Evolutionary conservation across 2,797 vertebrate genomes (phyloP), one percentile per base, ranked within the genome.

Genomic region (Diplodus sargus): DNA sequence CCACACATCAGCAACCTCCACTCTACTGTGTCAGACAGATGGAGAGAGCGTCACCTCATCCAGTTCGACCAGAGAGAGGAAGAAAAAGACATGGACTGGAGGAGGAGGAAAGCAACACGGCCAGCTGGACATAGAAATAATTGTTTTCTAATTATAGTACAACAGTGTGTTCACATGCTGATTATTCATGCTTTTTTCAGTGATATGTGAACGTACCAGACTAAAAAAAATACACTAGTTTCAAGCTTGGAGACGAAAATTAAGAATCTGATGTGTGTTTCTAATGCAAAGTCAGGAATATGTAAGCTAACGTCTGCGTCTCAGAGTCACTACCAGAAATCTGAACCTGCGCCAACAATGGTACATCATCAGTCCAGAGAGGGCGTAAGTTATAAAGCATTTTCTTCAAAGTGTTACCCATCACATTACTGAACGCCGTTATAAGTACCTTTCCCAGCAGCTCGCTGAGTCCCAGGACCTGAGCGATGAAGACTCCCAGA

Each of bases 401-500:
- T 45, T 22, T 20, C n/a, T 66, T 65, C 28, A 48, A 28, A 66
- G 64, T 4, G 48, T 53, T 47, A 20, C 18, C 16, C n/a, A 25
- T 25, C 10, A 51, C 39, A 18, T 0, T 1, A 57, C 23, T 48
- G 49, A 16, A 34, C 0, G 0, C 4, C 0, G n/a, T 15, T 3
- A 12, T 51, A 34, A 25, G 23, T 82, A 98, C 97, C 96, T 97
- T 78, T 11, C 97, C 97, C 88, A 98, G 86, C 28, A 97, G 81
- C 73, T 97, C 96, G 0, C 95, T 92, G 25, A 98, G 96, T 17
- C 97, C 96, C 78, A 98, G 87, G 49, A 98, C 90, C 86, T 98
- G 97, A 0, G 97, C 96, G 0, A 92, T 88, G 86, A 98, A 98
- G 70, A 98, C 95, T 2, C 97, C 97, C 4, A 97, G 70, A 84